A percentile compares a stretch with the other conserved stretches of the same genome.
phyloP scores from a whole-genome alignment of 2,888 invertebrate species.

The Plutella xylostella region DNA sequence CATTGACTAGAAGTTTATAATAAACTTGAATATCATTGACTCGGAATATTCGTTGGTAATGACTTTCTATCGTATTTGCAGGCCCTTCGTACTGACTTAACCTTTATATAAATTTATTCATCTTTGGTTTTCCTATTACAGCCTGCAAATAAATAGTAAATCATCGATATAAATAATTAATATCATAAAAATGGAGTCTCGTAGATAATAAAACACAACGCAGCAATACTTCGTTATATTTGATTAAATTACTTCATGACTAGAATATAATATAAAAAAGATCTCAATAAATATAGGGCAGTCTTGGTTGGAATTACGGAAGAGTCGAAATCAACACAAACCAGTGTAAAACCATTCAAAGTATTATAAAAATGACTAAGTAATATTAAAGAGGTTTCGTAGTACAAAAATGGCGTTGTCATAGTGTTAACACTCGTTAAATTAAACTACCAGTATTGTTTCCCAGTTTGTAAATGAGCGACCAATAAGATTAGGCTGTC shows the following conservation, averaged over 20 bases:
- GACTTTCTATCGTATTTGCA: too few relatives aligned
- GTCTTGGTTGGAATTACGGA: conserved; percentile 67
- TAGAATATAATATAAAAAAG: conserved; percentile 28
- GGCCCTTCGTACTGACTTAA: too few relatives aligned
- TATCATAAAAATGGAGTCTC: background rate
- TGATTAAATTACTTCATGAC: conserved; percentile 29
- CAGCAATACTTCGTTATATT: background rate
- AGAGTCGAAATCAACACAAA: conserved; percentile 51
- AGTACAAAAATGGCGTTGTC: conserved; percentile 34
- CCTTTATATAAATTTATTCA: too few relatives aligned
- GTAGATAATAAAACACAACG: background rate
- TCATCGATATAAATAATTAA: background rate
- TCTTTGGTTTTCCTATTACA: too few relatives aligned
- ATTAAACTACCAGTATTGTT: conserved; percentile 36
- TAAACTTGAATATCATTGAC: background rate
- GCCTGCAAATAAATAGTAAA: background rate
- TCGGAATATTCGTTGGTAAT: background rate
- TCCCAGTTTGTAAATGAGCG: too few relatives aligned
- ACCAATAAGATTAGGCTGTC: too few relatives aligned
- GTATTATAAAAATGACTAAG: conserved; percentile 37
- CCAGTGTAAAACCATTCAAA: conserved; percentile 45
- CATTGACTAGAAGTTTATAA: conserved; percentile 45
- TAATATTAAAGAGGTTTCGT: conserved; percentile 9
- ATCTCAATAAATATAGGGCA: conserved; percentile 68
- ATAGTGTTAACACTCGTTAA: conserved; percentile 42